Evolutionary conservation across 1,140 invertebrate genomes (phyloP).

Genomic region (Polyergus mexicanus): DNA sequence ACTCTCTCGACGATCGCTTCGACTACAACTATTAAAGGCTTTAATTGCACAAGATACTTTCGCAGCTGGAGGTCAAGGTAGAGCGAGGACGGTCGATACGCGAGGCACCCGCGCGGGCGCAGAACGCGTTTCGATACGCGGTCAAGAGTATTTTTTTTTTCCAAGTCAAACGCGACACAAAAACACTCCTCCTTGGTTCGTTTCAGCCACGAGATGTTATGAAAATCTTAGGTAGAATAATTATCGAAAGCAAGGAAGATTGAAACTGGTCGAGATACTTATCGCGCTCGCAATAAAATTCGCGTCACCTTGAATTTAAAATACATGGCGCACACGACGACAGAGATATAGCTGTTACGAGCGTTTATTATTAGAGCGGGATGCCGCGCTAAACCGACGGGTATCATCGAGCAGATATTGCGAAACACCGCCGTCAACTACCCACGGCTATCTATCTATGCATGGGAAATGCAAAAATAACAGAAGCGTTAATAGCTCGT

Average conservation of each 20-base stretch:
- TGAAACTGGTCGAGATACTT: not conserved
- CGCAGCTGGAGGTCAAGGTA: conserved; percentile 72
- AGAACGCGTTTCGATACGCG: conserved; percentile 18
- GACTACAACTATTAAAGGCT: conserved; percentile 59
- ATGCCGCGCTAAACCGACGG: conserved; percentile 21
- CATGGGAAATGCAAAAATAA: not conserved
- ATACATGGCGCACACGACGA: conserved; percentile 24
- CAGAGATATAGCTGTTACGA: conserved; percentile 12
- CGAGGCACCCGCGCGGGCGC: conserved; percentile 59
- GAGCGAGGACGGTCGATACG: conserved; percentile 65
- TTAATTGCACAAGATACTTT: conserved; percentile 70
- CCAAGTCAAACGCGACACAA: not conserved
- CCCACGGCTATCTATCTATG: not conserved
- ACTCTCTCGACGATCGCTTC: conserved; percentile 24
- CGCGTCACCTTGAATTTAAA: conserved; percentile 52
- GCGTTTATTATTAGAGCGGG: conserved; percentile 36
- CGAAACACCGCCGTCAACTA: conserved; percentile 8
- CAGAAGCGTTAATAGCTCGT: not conserved
- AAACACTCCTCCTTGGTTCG: not conserved
- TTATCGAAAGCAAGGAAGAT: not conserved
- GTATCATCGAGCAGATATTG: conserved; percentile 22
- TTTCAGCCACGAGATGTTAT: too few relatives aligned
- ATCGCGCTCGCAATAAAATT: conserved; percentile 35
- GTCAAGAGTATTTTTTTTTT: not conserved
- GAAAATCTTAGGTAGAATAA: not conserved